These are phyloP conservation scores for Chloroceryle amazona DNA, from an alignment of 2,797 vertebrate species.

Conservation along the genomic window DNA sequence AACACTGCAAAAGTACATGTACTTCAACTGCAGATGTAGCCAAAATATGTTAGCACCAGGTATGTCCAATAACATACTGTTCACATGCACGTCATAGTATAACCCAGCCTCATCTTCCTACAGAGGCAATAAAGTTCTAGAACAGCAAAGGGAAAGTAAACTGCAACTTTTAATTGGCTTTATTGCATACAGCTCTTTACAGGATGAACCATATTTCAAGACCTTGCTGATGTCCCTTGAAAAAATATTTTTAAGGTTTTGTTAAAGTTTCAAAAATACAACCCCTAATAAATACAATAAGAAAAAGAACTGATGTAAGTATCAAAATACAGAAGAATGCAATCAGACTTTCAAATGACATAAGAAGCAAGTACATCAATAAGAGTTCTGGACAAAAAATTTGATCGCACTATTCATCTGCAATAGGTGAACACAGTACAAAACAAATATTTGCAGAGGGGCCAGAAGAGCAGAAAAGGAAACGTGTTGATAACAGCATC, in stretches of 20 bases:
- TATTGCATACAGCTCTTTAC: not conserved
- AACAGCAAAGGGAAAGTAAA: not conserved
- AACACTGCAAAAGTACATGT: not conserved
- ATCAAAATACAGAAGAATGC: not conserved
- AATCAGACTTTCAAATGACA: not conserved
- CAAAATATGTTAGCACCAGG: not conserved
- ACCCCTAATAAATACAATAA: not conserved
- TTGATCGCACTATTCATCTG: not conserved
- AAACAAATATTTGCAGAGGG: not conserved
- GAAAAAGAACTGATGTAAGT: not conserved
- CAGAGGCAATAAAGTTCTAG: not conserved
- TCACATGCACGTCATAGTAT: accelerated
- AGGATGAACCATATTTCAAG: not conserved
- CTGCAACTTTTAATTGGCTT: not conserved
- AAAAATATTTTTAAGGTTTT: not conserved
- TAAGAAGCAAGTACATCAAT: not conserved
- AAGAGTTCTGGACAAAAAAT: not conserved
- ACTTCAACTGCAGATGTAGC: not conserved
- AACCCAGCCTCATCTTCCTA: not conserved
- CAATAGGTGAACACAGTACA: not conserved
- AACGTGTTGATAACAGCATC: not conserved
- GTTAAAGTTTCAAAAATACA: not conserved
- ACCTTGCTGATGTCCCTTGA: not conserved
- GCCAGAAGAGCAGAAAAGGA: not conserved
- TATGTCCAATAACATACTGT: not conserved